Percentiles rank a stretch among this genome's conserved stretches.
Conservation (phyloP, 2,888 invertebrate species). For the Cylloceria caligata region DNA sequence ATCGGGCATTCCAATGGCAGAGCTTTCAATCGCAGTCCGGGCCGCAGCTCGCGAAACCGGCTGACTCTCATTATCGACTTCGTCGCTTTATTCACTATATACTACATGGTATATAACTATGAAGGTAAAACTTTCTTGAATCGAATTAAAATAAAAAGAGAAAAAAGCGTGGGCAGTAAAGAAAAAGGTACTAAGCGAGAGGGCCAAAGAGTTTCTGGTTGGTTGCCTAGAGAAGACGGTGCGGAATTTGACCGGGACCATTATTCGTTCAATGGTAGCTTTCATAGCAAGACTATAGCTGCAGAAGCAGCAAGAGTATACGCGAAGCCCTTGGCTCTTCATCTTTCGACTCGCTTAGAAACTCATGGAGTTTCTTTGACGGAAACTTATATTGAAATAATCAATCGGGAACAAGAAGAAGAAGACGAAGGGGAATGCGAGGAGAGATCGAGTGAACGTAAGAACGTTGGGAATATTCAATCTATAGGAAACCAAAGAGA, state of each 20-base stretch:
- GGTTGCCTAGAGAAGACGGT: slow-evolving; percentile 56
- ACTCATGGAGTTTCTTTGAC: slow-evolving; percentile 51
- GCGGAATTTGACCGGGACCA: slow-evolving; percentile 53
- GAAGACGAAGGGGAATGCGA: slow-evolving; percentile 10
- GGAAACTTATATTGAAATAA: slow-evolving; percentile 69
- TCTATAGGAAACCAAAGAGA: slow-evolving; percentile 35
- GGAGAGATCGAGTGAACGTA: slow-evolving; percentile 28
- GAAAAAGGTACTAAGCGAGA: slow-evolving; percentile 34
- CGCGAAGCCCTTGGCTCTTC: slow-evolving; percentile 3
- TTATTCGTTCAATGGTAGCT: slow-evolving; percentile 56
- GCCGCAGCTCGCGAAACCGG: slow-evolving; percentile 35
- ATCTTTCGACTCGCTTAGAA: slow-evolving; percentile 23
- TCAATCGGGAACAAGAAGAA: slow-evolving; percentile 55
- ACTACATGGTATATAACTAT: slow-evolving; percentile 31
- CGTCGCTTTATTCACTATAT: slow-evolving; percentile 15
- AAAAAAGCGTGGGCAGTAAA: slow-evolving; percentile 40
- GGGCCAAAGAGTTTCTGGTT: slow-evolving; percentile 70
- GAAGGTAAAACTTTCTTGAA: slow-evolving; percentile 71
- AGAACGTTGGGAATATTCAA: slow-evolving; percentile 16
- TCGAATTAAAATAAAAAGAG: slow-evolving; percentile 74
- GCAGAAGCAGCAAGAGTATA: background rate
- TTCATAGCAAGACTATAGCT: slow-evolving; percentile 38
- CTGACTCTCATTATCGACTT: slow-evolving; percentile 48
- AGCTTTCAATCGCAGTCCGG: slow-evolving; percentile 74
- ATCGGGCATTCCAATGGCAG: slow-evolving; percentile 75